Evolutionary conservation across 1,140 invertebrate genomes (phyloP), one percentile per base, ranked within the genome.

Genomic region (Brachionus calyciflorus): DNA sequence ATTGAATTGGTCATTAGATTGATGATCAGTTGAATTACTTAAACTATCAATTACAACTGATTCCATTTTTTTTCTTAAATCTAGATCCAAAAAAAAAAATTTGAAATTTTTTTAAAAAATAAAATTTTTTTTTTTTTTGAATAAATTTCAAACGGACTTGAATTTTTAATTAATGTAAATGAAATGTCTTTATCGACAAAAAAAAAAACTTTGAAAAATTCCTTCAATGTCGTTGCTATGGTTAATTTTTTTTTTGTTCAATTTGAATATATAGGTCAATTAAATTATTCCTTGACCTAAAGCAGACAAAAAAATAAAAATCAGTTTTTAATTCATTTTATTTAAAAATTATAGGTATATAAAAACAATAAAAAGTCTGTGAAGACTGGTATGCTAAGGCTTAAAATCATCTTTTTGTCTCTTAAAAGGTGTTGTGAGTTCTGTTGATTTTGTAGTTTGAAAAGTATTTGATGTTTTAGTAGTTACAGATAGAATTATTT

Each of bases 211-310:
- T n/a, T n/a, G n/a, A n/a, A n/a, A n/a, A 55, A 55, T 17, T 55
- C 33, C 33, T 60, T 60, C 37, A 60, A 60, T 60, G 55, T 60
- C 37, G 55, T 60, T 60, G 33, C 55, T 60, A 60, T 60, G 55
- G 55, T 19, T 37, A 60, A 60, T 30, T 19, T 41, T 21, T n/a
- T 26, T 28, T 28, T 12, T 2, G 53, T n/a, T n/a, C n/a, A n/a
- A n/a, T n/a, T n/a, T n/a, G n/a, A n/a, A n/a, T n/a, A n/a, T n/a
- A n/a, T n/a, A n/a, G n/a, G n/a, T n/a, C n/a, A n/a, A n/a, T n/a
- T n/a, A n/a, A n/a, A n/a, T n/a, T n/a, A n/a, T n/a, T n/a, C n/a
- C n/a, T n/a, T n/a, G n/a, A n/a, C n/a, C n/a, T n/a, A n/a, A n/a
- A n/a, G n/a, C n/a, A n/a, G n/a, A n/a, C n/a, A n/a, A n/a, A n/a